Evolutionary conservation across 2,888 invertebrate genomes (phyloP), one percentile per base, ranked within the genome.

Genomic region (Brenthis daphne): DNA sequence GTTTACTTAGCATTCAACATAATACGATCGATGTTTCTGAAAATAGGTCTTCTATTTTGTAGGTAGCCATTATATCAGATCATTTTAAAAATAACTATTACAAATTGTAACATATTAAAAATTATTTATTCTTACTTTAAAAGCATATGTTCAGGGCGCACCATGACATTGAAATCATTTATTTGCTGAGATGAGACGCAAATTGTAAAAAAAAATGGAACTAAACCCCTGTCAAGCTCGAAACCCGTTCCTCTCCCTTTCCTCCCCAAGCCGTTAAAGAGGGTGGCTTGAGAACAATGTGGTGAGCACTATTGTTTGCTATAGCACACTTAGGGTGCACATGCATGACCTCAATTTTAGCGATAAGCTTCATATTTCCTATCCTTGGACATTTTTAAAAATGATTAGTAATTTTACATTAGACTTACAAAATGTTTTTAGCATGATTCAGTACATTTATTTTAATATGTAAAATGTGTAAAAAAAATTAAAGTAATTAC

Each of bases 221-320:
- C 57, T 58, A 61, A 57, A 58, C 54, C 57, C 16, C 54, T 54
- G 54, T 63, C 51, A 58, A 64, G 63, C 43, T 67, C 57, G 50
- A 68, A 70, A 64, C 68, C 53, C 68, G 70, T 68, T 70, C 37
- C 67, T 60, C 54, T 64, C 65, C 57, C 71, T 53, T 64, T 60
- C 50, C 67, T 29, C 57, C 63, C 65, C 56, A 70, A 57, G 67
- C 58, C 63, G 57, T 51, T 57, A 64, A 63, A 65, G 58, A 69
- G 70, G 72, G 72, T 72, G 67, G 68, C 14, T 13, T n/a, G 47
- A 55, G 70, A 67, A 70, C 65, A 66, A 69, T 69, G 65, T 56
- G 61, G 65, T 71, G 65, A 68, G 71, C 57, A 69, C 68, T 50
- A 71, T 71, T 71, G 68, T 71, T 71, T 65, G 57, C 51, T 54